Evolutionary conservation across 2,113 vertebrate genomes (phyloP), one percentile per base, ranked within the genome.

Genomic region (Bombycilla garrulus): DNA sequence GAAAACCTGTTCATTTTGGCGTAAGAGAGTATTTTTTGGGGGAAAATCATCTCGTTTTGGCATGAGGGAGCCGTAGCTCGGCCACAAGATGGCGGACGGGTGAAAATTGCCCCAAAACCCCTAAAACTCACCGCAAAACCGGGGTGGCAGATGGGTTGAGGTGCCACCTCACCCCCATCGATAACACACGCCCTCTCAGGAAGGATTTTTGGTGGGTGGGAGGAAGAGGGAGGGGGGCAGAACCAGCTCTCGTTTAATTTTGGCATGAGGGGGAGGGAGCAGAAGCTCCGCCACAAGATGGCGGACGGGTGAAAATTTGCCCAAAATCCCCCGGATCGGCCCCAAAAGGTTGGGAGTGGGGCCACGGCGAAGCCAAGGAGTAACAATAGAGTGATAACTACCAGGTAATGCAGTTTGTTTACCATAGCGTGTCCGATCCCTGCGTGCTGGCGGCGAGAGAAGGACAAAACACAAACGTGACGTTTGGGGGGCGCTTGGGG

Each of bases 391-490:
- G 77, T 80, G 77, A 99, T 99, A 99, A 98, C 99, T 99, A 99
- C 99, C 99, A 99, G 99, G 98, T 99, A 99, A 99, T 99, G 99
- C 98, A 99, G 99, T 99, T 99, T 99, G 99, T 99, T 99, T 99
- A 99, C 99, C 99, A 99, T 99, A 99, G 99, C 99, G 99, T 99
- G 99, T 99, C 99, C 99, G 98, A 99, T 99, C 98, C 99, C 99
- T 98, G 99, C 98, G 98, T 99, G 99, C 99, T 99, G 98, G 97
- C 64, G 79, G 70, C 85, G 92, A 74, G 81, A 78, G 76, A 65
- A 65, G 40, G 79, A 97, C 97, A 73, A 77, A 62, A 95, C 88
- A 93, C 94, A 77, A 76, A 76, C 42, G 71, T 73, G 71, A 73
- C 70, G 22, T 54, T 73, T 31, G 16, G 70, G 51, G 38, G 64